Conservation (phyloP, 1,140 invertebrate genomes). For the Mylabris phalerata region DNA sequence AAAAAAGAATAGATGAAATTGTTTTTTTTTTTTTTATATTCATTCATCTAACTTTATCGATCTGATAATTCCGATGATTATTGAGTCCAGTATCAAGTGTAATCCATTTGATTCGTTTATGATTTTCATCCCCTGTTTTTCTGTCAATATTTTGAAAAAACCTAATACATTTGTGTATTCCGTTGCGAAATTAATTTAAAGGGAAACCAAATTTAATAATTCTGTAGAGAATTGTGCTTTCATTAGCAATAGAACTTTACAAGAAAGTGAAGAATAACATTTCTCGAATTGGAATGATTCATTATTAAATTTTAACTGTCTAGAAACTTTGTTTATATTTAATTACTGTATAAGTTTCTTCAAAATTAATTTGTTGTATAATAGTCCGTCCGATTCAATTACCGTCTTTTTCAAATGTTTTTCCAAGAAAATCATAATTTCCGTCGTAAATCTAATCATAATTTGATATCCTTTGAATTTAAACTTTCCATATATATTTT, state of each 20-base stretch:
- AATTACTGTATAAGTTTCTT: slow-evolving; percentile 20
- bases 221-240: slow-evolving; percentile 23
- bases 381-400: slow-evolving; percentile 4
- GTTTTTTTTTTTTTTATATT: no score
- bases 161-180: slow-evolving; percentile 16
- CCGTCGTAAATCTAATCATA: no score
- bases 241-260: slow-evolving; percentile 30
- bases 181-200: slow-evolving; percentile 25
- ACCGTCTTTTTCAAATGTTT: neutral
- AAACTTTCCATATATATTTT: no score
- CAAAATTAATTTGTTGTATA: slow-evolving; percentile 21
- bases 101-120: slow-evolving; percentile 16
- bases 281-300: slow-evolving; percentile 23
- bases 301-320: slow-evolving; percentile 24
- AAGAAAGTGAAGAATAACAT: slow-evolving; percentile 26
- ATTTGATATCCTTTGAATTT: no score
- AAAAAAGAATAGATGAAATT: no score
- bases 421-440: neutral
- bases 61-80: slow-evolving; percentile 19
- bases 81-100: slow-evolving; percentile 22
- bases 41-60: neutral
- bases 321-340: slow-evolving; percentile 26
- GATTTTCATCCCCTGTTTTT: slow-evolving; percentile 6
- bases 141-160: neutral
- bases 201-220: slow-evolving; percentile 33